Conservation (phyloP, 2,797 vertebrate genomes). For the Cryptoprocta ferox region DNA sequence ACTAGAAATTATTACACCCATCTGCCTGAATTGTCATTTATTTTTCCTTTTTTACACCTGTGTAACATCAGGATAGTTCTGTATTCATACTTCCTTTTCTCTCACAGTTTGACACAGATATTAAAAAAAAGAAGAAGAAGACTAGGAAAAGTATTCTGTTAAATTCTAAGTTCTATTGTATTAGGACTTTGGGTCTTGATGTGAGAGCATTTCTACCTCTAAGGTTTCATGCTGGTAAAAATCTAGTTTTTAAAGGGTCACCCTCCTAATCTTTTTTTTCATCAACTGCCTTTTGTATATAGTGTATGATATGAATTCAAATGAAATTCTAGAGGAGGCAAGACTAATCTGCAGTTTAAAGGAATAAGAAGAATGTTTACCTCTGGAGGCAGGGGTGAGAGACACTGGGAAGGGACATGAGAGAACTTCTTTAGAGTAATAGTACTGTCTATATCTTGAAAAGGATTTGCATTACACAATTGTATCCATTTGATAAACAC, state of each 20-base stretch:
- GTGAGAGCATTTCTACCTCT: neutral
- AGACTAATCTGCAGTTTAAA: neutral
- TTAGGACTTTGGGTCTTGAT: neutral
- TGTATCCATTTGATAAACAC: neutral
- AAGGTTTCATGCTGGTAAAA: neutral
- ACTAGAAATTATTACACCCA: conserved; percentile 72
- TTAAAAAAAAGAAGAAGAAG: conserved; percentile 8
- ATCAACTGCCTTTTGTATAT: neutral
- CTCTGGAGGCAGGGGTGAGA: neutral
- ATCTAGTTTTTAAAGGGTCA: neutral
- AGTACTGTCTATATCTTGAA: neutral
- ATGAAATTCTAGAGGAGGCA: neutral
- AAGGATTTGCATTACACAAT: neutral
- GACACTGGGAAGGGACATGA: neutral
- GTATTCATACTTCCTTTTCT: neutral
- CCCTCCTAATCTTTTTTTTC: neutral
- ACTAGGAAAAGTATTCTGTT: neutral
- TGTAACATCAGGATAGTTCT: neutral
- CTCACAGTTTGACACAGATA: neutral
- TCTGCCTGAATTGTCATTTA: conserved; percentile 71
- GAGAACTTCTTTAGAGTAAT: neutral
- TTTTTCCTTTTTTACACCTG: neutral
- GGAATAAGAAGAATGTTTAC: neutral
- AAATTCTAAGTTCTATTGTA: neutral
- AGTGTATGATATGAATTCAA: neutral